Conservation (phyloP, 2,797 vertebrate species). For the Erpetoichthys calabaricus region DNA sequence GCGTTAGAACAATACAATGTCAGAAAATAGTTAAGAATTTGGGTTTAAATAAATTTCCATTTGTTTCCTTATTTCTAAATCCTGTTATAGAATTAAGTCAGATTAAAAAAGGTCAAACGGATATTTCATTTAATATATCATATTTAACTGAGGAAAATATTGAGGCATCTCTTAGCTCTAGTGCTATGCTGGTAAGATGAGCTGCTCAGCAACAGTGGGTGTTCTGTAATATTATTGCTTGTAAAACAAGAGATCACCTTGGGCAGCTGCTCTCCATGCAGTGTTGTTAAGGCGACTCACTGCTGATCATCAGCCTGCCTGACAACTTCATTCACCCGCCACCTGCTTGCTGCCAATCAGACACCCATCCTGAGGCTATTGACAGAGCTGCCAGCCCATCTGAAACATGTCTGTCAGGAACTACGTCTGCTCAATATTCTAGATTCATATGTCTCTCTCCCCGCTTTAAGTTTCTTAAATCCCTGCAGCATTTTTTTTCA, state of each 20-base stretch:
- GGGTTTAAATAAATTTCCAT: too few relatives aligned
- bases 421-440: conserved; percentile 32
- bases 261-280: conserved; percentile 43
- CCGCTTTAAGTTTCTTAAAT: too few relatives aligned
- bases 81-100: too few relatives aligned
- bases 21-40: too few relatives aligned
- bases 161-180: neutral
- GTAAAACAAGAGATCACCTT: conserved; percentile 56
- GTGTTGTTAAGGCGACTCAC: conserved; percentile 43
- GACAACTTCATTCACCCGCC: conserved; percentile 62
- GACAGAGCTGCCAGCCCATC: conserved; percentile 52
- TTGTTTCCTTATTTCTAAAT: too few relatives aligned
- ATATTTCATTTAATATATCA: too few relatives aligned
- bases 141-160: too few relatives aligned
- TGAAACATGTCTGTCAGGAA: conserved; percentile 54
- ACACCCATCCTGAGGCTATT: conserved; percentile 52
- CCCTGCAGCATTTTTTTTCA: too few relatives aligned
- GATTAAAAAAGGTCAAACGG: too few relatives aligned
- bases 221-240: conserved; percentile 22
- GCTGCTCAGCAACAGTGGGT: conserved; percentile 9
- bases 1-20: too few relatives aligned
- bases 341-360: conserved; percentile 70
- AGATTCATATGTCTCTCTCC: conserved; percentile 9
- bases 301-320: conserved; percentile 45
- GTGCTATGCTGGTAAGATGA: conserved; percentile 19